Conservation (phyloP, 2,113 vertebrate species). For the Pituophis catenifer region DNA sequence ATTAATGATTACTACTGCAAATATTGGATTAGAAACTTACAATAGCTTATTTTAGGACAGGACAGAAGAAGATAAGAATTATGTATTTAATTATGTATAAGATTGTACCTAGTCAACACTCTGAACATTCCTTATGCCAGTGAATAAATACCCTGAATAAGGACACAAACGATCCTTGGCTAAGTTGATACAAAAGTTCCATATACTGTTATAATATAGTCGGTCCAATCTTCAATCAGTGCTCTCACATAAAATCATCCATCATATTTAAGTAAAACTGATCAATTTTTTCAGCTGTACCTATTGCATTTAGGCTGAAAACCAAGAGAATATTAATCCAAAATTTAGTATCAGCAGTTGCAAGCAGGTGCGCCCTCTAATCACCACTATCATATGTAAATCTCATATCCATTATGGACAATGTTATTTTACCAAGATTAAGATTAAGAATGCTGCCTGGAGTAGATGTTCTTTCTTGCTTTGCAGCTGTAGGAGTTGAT, state of each 20-base stretch:
- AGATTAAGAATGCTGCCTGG: constrained; percentile 96
- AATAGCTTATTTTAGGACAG: background rate
- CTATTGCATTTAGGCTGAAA: constrained; percentile 8
- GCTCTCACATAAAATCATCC: background rate
- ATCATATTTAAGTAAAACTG: background rate
- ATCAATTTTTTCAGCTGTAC: background rate
- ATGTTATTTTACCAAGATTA: constrained; percentile 86
- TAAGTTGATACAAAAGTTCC: background rate
- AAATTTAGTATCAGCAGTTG: background rate
- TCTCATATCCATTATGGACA: background rate
- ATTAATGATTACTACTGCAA: background rate
- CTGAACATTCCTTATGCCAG: background rate
- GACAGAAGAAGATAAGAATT: background rate
- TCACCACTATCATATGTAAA: background rate
- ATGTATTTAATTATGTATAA: background rate
- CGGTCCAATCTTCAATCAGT: background rate
- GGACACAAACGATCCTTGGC: background rate
- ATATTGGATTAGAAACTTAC: background rate
- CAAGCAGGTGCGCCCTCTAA: background rate
- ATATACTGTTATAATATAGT: background rate
- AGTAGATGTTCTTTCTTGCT: constrained; percentile 82
- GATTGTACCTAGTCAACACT: background rate
- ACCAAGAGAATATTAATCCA: background rate
- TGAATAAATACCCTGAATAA: background rate
- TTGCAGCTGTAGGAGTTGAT: constrained; percentile 75